A percentile compares a stretch with the other conserved stretches of the same genome.
These are phyloP conservation scores for Phacellophora camtschatica DNA, from an alignment of 30 jellyfish, hydroid and myxozoan genomes.

Conservation along the genomic window DNA sequence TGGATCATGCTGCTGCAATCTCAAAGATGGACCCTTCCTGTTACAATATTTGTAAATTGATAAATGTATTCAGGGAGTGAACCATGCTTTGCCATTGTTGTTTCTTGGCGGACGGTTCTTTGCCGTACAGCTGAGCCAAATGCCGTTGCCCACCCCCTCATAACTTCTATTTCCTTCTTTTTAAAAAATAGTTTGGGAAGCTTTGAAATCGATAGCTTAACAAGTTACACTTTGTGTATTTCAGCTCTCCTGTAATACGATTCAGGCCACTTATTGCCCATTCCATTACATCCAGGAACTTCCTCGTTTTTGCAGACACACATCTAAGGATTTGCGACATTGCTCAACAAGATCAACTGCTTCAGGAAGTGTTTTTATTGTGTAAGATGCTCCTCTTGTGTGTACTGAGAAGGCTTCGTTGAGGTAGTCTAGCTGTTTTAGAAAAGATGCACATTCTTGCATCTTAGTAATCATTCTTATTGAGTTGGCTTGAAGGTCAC, in stretches of 20 bases:
- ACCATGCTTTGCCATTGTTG: slow-evolving; percentile 24
- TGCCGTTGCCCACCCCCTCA: slow-evolving; percentile 20
- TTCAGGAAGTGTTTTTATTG: not conserved
- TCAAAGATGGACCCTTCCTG: not conserved
- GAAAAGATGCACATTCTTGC: slow-evolving; percentile 16
- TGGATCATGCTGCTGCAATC: not conserved
- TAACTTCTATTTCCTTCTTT: not conserved
- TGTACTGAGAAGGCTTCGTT: slow-evolving; percentile 18
- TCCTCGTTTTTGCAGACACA: slow-evolving; percentile 6
- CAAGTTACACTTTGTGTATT: too few species aligned
- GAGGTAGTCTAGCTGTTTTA: slow-evolving; percentile 13
- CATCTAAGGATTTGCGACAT: slow-evolving; percentile 1
- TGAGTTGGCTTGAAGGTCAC: slow-evolving; percentile 2
- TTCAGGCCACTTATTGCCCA: slow-evolving; percentile 11
- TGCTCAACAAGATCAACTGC: slow-evolving; percentile 6
- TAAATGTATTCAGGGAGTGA: slow-evolving; percentile 15
- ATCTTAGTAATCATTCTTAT: not conserved
- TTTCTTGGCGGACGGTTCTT: slow-evolving; percentile 24
- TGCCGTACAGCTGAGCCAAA: slow-evolving; percentile 30
- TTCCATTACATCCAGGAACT: not conserved
- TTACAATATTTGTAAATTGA: not conserved
- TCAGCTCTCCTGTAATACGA: not conserved
- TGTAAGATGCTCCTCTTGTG: not conserved
- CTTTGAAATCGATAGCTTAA: not conserved
- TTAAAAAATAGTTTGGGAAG: not conserved